Base-by-base conservation (phyloP, 2,888 invertebrate species). In the Argyresthia goedartella region DNA sequence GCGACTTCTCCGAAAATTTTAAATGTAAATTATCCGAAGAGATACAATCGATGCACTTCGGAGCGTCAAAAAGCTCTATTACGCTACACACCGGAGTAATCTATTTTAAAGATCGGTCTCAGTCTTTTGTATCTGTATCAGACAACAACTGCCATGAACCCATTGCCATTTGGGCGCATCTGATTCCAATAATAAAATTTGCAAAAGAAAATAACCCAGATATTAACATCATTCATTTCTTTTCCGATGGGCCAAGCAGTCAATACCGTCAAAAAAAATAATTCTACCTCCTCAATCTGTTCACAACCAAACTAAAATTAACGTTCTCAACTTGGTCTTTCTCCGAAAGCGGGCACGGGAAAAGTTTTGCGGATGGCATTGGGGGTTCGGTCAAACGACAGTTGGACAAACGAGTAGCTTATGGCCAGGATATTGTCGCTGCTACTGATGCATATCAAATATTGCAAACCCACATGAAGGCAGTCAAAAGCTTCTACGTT, bases 231-330 rank as follows among this genome's bases (percentile, higher is more conserved):
- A 52, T 57, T 36, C 59, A 59, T 45, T 54, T 57, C 15, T 56
- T 51, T 52, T 55, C 56, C 1, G 57, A 59, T 49, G 55, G 56
- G 0, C 54, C 55, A 4, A 49, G 53, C 8, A 36, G 54, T 33
- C 59, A 59, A 13, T 59, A 59, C 42, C 42, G 53, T 10, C 59
- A 59, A 45, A 57, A 59, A 52, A 54, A 55, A n/a, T 54, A 52
- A 51, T 59, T 59, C 51, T 55, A 51, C 51, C 53, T 59, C 36
- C 51, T 55, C 14, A 50, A 45, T 45, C n/a, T 52, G 8, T 56
- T 54, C 33, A 49, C 53, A 11, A n/a, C 50, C 47, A n/a, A 52
- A 14, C 35, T 52, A 7, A 47, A 51, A 44, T 16, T 57, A 7
- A 34, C 54, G 36, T 49, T 35, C 33, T 45, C 48, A 10, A 58